Evolutionary conservation across 2,797 vertebrate genomes (phyloP).

Genomic region (Uromys caudimaculatus): DNA sequence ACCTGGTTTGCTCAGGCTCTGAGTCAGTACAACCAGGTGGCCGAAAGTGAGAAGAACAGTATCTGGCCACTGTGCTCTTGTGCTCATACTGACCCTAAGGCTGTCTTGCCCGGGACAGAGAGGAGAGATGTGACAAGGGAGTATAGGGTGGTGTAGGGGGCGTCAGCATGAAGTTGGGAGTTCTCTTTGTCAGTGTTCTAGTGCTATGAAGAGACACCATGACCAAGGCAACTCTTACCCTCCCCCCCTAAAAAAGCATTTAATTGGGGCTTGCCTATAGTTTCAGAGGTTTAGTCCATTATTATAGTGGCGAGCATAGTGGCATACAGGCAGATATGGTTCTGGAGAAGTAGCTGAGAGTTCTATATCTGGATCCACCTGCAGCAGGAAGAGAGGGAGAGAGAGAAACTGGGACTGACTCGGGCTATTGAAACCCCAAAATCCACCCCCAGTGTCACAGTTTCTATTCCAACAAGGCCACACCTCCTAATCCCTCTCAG

Average conservation of each 20-base stretch:
- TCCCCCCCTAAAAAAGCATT: not conserved
- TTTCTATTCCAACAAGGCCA: not conserved
- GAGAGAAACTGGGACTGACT: not conserved
- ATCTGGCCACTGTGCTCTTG: too few species aligned
- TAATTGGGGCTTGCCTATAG: not conserved
- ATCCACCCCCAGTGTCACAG: not conserved
- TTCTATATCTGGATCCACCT: not conserved
- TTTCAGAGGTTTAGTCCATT: too few species aligned
- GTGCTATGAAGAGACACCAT: not conserved
- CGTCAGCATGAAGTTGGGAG: not conserved
- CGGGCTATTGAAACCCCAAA: not conserved
- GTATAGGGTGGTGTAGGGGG: too few species aligned
- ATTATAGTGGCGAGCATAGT: not conserved
- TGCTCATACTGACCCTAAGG: not conserved
- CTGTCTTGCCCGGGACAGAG: not conserved
- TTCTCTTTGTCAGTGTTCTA: not conserved
- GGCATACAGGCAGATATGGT: not conserved
- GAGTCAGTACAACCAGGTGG: not conserved
- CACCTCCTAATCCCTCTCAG: not conserved
- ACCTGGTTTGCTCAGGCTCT: not conserved
- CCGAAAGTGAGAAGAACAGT: not conserved
- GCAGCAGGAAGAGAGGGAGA: too few species aligned
- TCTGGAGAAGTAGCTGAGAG: not conserved
- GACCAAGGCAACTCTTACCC: not conserved
- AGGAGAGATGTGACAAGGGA: accelerated